Evolutionary conservation across 2,113 vertebrate species (phyloP), one percentile per base, ranked within the genome.

Genomic region (Eulacestoma nigropectus): DNA sequence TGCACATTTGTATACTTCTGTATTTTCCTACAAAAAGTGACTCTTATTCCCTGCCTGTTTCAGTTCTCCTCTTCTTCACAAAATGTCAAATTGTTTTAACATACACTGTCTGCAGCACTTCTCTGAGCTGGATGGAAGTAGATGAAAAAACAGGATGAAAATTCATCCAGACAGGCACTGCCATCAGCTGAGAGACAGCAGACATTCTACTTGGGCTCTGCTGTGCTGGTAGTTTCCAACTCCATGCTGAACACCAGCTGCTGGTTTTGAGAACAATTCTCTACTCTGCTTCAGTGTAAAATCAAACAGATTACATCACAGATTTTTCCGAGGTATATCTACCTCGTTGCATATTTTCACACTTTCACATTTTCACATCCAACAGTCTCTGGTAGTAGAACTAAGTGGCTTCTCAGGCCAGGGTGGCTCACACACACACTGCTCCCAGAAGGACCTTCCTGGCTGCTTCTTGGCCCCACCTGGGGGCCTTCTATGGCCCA

Each of bases 361-460:
- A 5, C 15, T 21, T 21, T 10, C 50, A 27, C 26, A 52, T 52
- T 53, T 53, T 30, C 57, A 37, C 57, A 26, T n/a, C n/a, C 27
- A 69, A 39, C 44, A 22, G n/a, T 4, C 62, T 59, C 33, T 14
- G 7, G 10, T 7, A 25, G 41, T 27, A 55, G 37, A 55, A 65
- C 6, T 19, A 39, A 39, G 56, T 2, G 19, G 52, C 21, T 47
- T 33, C 41, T 41, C 22, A 32, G 27, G n/a, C 73, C 52, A 46
- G 49, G 22, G 37, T 1, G 19, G 37, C 33, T 83, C 22, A 41
- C 0, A 0, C 0, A 4, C 47, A 30, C 0, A 0, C 21, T 30
- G 57, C 47, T 55, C 30, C 7, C 39, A 27, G 29, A 29, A 81
- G n/a, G 32, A 63, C 16, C 12, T n/a, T 56, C 49, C 11, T 7